A percentile compares a stretch with the other conserved stretches of the same genome.
These are phyloP conservation scores for Parnassius apollo DNA, from an alignment of 2,888 invertebrate species.

Conservation along the genomic window DNA sequence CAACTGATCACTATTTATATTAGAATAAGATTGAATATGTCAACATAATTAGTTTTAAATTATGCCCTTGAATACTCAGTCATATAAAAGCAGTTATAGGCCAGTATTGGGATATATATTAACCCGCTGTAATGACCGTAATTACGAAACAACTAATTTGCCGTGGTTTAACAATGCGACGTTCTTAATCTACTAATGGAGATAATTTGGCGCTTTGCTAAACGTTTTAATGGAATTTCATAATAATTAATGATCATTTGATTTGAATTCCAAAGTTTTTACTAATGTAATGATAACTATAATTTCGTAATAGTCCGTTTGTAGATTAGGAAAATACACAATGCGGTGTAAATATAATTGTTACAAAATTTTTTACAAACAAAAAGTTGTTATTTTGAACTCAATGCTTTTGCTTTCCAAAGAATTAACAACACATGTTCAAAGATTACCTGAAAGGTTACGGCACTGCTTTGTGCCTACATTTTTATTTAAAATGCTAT, in stretches of 20 bases:
- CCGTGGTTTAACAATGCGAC: constrained; percentile 6
- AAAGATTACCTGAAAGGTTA: too few species aligned
- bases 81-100: too few species aligned
- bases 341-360: too few species aligned
- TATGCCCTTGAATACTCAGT: not conserved
- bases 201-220: constrained; percentile 1
- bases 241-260: constrained; percentile 12
- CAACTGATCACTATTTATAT: constrained; percentile 18
- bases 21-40: constrained; percentile 13
- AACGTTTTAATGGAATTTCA: constrained; percentile 15
- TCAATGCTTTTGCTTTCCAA: too few species aligned
- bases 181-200: constrained; percentile 1
- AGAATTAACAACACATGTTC: too few species aligned
- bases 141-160: constrained; percentile 21
- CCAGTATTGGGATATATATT: not conserved
- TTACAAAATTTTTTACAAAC: too few species aligned
- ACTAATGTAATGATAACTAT: not conserved
- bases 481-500: too few species aligned
- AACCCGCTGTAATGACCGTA: constrained; percentile 8
- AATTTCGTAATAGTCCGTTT: constrained; percentile 15
- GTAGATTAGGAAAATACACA: too few species aligned
- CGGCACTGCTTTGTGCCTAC: too few species aligned
- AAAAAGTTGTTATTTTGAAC: too few species aligned
- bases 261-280: constrained; percentile 10
- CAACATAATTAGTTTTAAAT: constrained; percentile 6